Percentiles rank a stretch among this genome's conserved stretches.
These are phyloP conservation scores for Lanistes nyassanus DNA, from an alignment of 1,140 invertebrate genomes.

Conservation along the genomic window DNA sequence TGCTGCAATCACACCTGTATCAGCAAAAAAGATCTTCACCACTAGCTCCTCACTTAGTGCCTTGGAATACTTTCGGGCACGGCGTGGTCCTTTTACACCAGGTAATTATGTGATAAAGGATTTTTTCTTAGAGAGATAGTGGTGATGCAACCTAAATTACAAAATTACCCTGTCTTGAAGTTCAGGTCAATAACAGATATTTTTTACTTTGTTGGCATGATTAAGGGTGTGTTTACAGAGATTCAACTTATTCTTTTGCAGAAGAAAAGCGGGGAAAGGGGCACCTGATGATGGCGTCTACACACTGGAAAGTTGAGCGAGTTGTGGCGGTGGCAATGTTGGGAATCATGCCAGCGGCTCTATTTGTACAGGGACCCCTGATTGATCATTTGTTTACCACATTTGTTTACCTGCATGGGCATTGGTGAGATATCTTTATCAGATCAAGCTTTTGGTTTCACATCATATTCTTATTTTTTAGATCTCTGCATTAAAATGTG, in stretches of 20 bases:
- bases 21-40: conserved; percentile 29
- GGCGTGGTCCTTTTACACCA: conserved; percentile 57
- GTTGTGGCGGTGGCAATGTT: conserved; percentile 52
- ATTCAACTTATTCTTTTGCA: conserved; percentile 34
- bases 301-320: conserved; percentile 60
- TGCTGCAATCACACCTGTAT: background rate
- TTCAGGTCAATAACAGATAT: no score
- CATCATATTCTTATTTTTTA: background rate
- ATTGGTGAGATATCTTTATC: conserved; percentile 42
- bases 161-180: no score
- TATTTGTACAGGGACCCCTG: conserved; percentile 46
- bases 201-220: background rate
- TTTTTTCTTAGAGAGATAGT: conserved; percentile 1
- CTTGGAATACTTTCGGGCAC: conserved; percentile 50
- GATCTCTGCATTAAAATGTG: no score
- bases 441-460: background rate
- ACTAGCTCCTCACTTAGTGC: conserved; percentile 22
- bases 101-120: conserved; percentile 30
- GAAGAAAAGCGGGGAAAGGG: conserved; percentile 52
- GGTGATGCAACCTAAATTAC: background rate
- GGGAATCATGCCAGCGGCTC: conserved; percentile 50
- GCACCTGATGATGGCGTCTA: conserved; percentile 56
- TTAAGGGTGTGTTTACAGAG: background rate
- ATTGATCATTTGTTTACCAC: conserved; percentile 51
- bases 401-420: conserved; percentile 56